Percentiles rank a stretch among this genome's conserved stretches.
Conservation (phyloP, 2,888 invertebrate species). For the Ashinkailepas kermadecensis region DNA sequence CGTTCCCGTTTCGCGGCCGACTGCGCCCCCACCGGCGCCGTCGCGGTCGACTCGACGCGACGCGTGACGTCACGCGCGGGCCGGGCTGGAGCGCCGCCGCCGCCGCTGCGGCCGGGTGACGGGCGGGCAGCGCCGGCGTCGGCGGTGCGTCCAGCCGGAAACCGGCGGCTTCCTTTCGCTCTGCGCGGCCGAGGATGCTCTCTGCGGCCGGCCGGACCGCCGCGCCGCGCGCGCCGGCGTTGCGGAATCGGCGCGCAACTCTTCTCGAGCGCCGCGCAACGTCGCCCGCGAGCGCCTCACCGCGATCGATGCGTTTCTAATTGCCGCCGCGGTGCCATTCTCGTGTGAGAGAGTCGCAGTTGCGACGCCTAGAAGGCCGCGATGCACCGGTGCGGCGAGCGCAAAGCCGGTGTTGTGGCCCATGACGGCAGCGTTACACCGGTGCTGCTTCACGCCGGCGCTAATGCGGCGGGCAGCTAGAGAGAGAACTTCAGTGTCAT, state of each 20-base stretch:
- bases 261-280: not conserved
- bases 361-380: not conserved
- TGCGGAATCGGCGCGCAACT: not conserved
- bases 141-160: not conserved
- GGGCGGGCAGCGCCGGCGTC: not conserved
- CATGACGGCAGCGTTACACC: too few species aligned
- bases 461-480: too few species aligned
- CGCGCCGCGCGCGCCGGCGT: not conserved
- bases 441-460: too few species aligned
- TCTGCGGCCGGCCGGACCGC: not conserved
- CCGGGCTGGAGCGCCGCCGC: too few species aligned
- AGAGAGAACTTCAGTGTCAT: too few species aligned
- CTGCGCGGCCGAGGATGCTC: not conserved
- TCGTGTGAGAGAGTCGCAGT: slow-evolving; percentile 1
- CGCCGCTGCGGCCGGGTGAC: not conserved
- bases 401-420: too few species aligned
- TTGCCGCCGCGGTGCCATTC: not conserved
- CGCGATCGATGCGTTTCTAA: not conserved
- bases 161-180: slow-evolving; percentile 2
- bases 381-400: not conserved
- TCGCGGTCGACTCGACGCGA: not conserved
- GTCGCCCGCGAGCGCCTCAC: not conserved
- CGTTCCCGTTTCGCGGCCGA: not conserved
- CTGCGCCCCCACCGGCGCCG: not conserved
- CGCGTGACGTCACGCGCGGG: not conserved